Conservation (phyloP, 1,140 invertebrate species). For the Hormaphis cornu region DNA sequence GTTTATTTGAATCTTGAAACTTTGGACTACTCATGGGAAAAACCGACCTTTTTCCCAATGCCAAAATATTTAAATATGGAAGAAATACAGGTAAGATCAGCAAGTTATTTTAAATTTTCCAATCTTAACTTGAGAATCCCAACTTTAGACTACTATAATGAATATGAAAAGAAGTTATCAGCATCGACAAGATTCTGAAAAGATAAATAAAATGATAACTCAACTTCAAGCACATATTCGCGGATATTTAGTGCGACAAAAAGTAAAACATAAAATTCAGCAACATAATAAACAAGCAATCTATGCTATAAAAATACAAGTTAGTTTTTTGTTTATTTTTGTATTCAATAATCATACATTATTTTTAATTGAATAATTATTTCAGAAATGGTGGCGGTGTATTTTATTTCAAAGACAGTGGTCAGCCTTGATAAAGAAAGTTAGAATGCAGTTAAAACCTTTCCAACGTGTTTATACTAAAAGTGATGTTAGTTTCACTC, state of each 20-base stretch:
- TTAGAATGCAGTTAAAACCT: slow-evolving; percentile 25
- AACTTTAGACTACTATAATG: slow-evolving; percentile 16
- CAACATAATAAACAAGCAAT: not conserved
- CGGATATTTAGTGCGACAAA: slow-evolving; percentile 54
- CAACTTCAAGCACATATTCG: slow-evolving; percentile 54
- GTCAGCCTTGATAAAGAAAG: not conserved
- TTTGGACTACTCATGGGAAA: slow-evolving; percentile 42
- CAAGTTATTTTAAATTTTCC: not conserved
- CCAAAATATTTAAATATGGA: slow-evolving; percentile 26
- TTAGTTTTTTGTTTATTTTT: not conserved
- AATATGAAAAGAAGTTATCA: slow-evolving; percentile 27
- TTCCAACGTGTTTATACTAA: slow-evolving; percentile 4
- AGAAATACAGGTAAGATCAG: slow-evolving; percentile 16
- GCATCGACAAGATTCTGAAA: slow-evolving; percentile 13
- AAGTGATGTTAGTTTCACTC: slow-evolving; percentile 6
- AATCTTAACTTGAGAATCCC: not conserved
- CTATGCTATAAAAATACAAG: slow-evolving; percentile 22
- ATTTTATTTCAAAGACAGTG: slow-evolving; percentile 44
- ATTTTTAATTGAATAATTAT: slow-evolving; percentile 48
- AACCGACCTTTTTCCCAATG: slow-evolving; percentile 35
- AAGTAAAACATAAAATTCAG: slow-evolving; percentile 41
- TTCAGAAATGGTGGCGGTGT: slow-evolving; percentile 60
- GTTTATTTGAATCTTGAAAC: slow-evolving; percentile 43
- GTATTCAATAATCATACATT: slow-evolving; percentile 45
- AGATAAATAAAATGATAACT: slow-evolving; percentile 38